Conservation (phyloP, 2,888 invertebrate genomes). For the Zootermopsis nevadensis region DNA sequence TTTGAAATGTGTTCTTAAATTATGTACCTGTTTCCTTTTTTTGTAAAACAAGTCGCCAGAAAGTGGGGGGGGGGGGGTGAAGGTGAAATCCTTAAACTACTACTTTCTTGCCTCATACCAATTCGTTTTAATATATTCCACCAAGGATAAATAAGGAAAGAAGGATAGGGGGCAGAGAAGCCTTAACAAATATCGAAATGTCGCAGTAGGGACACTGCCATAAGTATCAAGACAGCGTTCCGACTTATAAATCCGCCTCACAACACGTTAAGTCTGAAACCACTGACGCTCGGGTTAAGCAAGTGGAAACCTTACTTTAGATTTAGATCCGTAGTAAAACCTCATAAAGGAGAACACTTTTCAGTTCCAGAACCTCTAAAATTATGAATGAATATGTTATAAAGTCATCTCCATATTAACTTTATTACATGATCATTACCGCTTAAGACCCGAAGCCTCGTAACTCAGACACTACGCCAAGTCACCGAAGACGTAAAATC, state of each 20-base stretch:
- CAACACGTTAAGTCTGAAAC: not conserved
- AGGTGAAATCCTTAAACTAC: not conserved
- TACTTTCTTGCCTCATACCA: not conserved
- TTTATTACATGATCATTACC: not conserved
- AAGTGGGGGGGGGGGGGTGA: not conserved
- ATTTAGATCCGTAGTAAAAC: not conserved
- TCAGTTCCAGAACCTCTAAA: not conserved
- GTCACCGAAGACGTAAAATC: not conserved
- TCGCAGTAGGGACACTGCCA: not conserved
- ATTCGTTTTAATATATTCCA: not conserved
- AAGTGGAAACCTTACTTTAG: not conserved
- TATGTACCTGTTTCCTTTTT: not conserved
- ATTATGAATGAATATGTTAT: not conserved
- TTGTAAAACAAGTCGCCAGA: not conserved
- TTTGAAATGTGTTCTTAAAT: not conserved
- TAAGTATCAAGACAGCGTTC: not conserved
- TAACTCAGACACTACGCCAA: not conserved
- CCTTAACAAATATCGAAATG: constrained; percentile 1
- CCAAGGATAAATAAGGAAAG: not conserved
- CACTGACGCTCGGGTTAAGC: not conserved
- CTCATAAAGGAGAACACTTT: not conserved
- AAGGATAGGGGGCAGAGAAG: not conserved
- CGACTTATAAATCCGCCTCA: not conserved
- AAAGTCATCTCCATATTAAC: not conserved
- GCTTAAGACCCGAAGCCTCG: not conserved